Evolutionary conservation across 2,888 invertebrate genomes (phyloP).

Genomic region (Pheosia gnoma): DNA sequence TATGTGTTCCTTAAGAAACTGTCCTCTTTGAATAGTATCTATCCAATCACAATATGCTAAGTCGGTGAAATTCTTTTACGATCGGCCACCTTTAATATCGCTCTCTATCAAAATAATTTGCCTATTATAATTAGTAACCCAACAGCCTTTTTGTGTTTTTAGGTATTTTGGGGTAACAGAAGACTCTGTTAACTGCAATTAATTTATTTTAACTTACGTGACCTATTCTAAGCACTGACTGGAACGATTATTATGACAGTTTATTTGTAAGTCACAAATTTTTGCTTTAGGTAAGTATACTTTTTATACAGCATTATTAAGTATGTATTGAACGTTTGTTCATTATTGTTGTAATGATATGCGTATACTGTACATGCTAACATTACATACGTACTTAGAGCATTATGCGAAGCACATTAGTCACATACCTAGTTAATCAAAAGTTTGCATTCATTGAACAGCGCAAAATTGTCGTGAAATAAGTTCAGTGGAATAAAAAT

Average conservation of each 20-base stretch:
- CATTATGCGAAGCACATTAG: conserved; percentile 77
- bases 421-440: conserved; percentile 67
- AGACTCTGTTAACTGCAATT: conserved; percentile 31
- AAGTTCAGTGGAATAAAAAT: conserved; percentile 79
- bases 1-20: no score
- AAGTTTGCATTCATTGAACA: conserved; percentile 71
- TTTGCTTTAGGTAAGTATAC: conserved; percentile 64
- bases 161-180: no score
- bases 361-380: conserved; percentile 57
- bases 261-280: conserved; percentile 49
- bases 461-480: conserved; percentile 72
- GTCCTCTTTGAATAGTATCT: no score
- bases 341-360: conserved; percentile 60
- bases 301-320: conserved; percentile 65
- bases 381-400: conserved; percentile 53
- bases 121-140: conserved; percentile 7
- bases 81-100: background rate
- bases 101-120: conserved; percentile 17
- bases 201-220: conserved; percentile 35
- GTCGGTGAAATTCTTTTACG: no score
- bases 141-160: no score
- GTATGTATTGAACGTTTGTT: conserved; percentile 57
- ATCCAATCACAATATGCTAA: no score
- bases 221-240: conserved; percentile 49
- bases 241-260: conserved; percentile 46